phyloP scores from a whole-genome alignment of 1,140 invertebrate genomes.

The Euura lappo region DNA sequence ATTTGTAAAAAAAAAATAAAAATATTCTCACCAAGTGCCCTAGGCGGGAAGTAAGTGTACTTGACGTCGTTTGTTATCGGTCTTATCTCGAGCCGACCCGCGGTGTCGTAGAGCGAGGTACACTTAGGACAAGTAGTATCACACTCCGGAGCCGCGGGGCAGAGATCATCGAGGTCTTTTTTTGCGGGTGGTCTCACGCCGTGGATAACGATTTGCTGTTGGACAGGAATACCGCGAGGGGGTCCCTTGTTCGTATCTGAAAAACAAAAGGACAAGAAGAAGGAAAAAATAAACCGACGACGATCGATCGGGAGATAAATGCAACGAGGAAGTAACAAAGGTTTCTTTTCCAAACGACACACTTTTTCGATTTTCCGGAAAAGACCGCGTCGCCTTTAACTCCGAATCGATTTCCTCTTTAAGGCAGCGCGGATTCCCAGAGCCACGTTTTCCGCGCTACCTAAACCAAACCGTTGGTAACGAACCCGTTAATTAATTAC shows the following conservation, averaged over 20 bases:
- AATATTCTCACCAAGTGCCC: slow-evolving; percentile 43
- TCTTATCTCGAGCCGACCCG: slow-evolving; percentile 40
- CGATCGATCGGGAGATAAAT: no score
- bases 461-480: not conserved
- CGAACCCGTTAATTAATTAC: not conserved
- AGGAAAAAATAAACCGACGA: no score
- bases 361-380: no score
- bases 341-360: no score
- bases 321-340: no score
- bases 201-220: slow-evolving; percentile 42
- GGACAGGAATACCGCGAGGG: not conserved
- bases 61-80: slow-evolving; percentile 40
- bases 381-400: not conserved
- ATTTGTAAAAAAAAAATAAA: no score
- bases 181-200: slow-evolving; percentile 56
- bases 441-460: not conserved
- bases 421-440: not conserved
- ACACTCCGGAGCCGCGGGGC: slow-evolving; percentile 56
- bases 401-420: not conserved
- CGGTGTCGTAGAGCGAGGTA: slow-evolving; percentile 44
- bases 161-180: slow-evolving; percentile 59
- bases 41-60: slow-evolving; percentile 43
- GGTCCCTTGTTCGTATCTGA: not conserved
- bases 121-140: slow-evolving; percentile 51
- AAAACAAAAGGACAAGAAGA: no score